Percentiles rank a stretch among this genome's conserved stretches.
These are phyloP conservation scores for Cyrtonyx montezumae DNA, from an alignment of 2,113 vertebrate genomes.

Conservation along the genomic window DNA sequence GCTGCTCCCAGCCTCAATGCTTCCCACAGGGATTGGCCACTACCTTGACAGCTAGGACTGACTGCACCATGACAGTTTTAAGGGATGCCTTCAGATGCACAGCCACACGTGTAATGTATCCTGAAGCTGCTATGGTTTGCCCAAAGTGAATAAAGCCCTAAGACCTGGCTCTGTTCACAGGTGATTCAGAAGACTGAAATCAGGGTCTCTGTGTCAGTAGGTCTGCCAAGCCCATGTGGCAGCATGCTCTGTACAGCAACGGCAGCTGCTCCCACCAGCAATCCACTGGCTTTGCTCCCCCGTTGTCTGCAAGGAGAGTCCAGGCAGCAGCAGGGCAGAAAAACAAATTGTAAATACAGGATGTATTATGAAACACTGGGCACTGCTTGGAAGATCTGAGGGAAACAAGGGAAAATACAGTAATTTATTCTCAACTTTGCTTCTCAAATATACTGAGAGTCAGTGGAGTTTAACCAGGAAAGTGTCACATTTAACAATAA, in stretches of 20 bases:
- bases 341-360: slow-evolving; percentile 29
- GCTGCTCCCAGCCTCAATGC: not conserved
- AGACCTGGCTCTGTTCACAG: not conserved
- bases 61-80: not conserved
- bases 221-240: slow-evolving; percentile 23
- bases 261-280: not conserved
- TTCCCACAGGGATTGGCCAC: not conserved
- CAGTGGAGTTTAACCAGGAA: not conserved
- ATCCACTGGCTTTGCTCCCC: slow-evolving; percentile 7
- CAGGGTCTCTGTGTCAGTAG: slow-evolving; percentile 56
- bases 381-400: not conserved
- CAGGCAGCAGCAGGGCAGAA: slow-evolving; percentile 18
- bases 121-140: not conserved
- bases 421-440: not conserved
- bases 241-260: not conserved
- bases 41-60: not conserved
- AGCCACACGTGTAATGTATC: not conserved
- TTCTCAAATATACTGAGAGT: not conserved
- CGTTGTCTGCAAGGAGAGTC: not conserved
- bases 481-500: not conserved
- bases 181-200: not conserved
- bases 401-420: not conserved
- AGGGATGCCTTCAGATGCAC: not conserved
- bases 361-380: slow-evolving; percentile 25
- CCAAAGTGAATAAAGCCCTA: not conserved